These are phyloP conservation scores for Pangasius sanitwongsei DNA, from an alignment of 2,797 vertebrate species.

Conservation along the genomic window DNA sequence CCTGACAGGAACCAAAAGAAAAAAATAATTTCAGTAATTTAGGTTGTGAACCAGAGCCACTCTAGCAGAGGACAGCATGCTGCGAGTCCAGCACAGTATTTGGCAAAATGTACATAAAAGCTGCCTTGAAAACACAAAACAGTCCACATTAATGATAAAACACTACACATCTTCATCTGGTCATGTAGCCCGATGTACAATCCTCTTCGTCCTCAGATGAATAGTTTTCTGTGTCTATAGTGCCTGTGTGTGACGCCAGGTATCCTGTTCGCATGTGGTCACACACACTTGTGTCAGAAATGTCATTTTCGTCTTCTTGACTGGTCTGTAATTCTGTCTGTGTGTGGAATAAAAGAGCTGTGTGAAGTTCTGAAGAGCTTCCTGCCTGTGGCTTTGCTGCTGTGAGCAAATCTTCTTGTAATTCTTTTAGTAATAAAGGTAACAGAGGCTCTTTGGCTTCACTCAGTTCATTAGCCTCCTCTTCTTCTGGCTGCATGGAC, in stretches of 20 bases:
- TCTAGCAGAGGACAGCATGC: not conserved
- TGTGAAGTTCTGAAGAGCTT: not conserved
- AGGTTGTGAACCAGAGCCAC: not conserved
- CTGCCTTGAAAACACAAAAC: not conserved
- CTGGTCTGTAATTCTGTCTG: not conserved
- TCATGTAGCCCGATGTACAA: conserved; percentile 10
- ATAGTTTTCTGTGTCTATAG: not conserved
- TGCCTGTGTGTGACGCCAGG: conserved; percentile 5
- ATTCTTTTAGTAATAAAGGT: not conserved
- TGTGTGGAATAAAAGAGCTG: not conserved
- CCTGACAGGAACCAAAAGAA: not conserved
- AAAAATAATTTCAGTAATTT: not conserved
- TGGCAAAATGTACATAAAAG: not conserved
- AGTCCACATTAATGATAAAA: not conserved
- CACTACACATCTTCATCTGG: conserved; percentile 6
- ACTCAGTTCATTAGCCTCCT: not conserved
- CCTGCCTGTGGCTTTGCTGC: not conserved
- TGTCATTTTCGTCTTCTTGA: not conserved
- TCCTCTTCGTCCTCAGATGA: not conserved
- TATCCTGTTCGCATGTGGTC: not conserved
- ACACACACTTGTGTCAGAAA: not conserved
- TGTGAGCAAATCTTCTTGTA: not conserved
- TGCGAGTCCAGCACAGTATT: not conserved
- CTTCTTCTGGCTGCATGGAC: conserved; percentile 12
- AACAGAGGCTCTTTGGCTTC: conserved; percentile 29